A percentile compares a stretch with the other conserved stretches of the same genome.
Conservation (phyloP, 2,113 vertebrate species). For the Numenius arquata region DNA sequence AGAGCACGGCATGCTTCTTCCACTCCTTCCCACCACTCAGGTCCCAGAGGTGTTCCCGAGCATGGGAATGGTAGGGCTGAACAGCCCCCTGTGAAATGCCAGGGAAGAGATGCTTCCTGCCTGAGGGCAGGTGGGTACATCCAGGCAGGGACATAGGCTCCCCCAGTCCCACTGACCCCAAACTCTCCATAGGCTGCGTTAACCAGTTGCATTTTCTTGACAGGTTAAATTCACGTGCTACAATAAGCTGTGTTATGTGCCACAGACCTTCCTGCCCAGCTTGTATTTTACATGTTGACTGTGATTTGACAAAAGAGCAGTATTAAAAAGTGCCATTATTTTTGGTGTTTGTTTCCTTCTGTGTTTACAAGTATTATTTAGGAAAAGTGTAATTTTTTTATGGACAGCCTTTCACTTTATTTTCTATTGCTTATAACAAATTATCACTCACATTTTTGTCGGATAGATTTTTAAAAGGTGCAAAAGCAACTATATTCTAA, state of each 20-base stretch:
- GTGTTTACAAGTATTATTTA: not conserved
- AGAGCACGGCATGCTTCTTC: rapidly evolving
- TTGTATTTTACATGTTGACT: rapidly evolving
- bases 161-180: not conserved
- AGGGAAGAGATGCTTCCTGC: not conserved
- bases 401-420: not conserved
- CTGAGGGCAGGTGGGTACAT: not conserved
- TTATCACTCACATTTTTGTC: not conserved
- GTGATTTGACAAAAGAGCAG: not conserved
- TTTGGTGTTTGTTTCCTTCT: not conserved
- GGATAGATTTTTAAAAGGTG: not conserved
- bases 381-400: not conserved
- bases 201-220: not conserved
- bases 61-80: rapidly evolving
- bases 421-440: not conserved
- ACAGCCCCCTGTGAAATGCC: not conserved
- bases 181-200: not conserved
- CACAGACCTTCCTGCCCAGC: not conserved
- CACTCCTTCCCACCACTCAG: rapidly evolving
- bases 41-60: not conserved
- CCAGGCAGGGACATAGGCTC: not conserved
- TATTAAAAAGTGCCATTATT: not conserved
- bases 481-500: constrained; percentile 7
- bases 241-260: not conserved
- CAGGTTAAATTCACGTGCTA: not conserved